Evolutionary conservation across 2,797 vertebrate genomes (phyloP).

Genomic region (Anguilla megastoma): DNA sequence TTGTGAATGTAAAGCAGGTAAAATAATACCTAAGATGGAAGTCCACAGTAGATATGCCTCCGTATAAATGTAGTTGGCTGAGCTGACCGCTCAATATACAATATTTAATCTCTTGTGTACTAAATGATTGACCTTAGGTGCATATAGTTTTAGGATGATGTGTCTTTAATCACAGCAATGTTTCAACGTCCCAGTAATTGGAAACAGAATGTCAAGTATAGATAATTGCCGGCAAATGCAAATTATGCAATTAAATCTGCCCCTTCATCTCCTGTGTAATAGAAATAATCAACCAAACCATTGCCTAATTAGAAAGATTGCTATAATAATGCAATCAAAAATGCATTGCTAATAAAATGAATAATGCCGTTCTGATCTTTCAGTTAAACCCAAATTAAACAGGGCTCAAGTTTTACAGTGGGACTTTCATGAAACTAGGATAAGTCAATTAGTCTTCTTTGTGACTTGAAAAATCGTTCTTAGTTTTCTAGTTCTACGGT

Average conservation of each 20-base stretch:
- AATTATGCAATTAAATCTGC: constrained; percentile 47
- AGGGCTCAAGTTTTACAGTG: constrained; percentile 30
- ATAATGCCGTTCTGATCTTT: constrained; percentile 35
- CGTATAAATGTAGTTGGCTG: neutral
- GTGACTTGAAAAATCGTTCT: constrained; percentile 25
- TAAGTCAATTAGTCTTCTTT: constrained; percentile 21
- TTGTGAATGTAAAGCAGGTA: constrained; percentile 98
- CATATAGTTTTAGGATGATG: constrained; percentile 40
- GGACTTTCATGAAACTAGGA: neutral
- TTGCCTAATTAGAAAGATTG: constrained; percentile 52
- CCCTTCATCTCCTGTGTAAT: constrained; percentile 43
- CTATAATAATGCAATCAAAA: constrained; percentile 45
- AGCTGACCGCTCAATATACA: neutral
- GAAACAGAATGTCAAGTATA: constrained; percentile 49
- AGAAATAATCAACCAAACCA: constrained; percentile 47
- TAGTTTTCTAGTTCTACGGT: constrained; percentile 39
- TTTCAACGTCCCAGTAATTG: constrained; percentile 46
- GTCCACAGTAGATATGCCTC: neutral
- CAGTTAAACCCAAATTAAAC: constrained; percentile 50
- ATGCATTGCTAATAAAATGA: constrained; percentile 44
- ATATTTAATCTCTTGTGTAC: neutral
- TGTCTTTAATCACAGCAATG: constrained; percentile 48
- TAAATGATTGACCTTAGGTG: constrained; percentile 5
- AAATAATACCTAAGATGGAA: constrained; percentile 40
- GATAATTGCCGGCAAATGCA: constrained; percentile 50